phyloP scores from a whole-genome alignment of 23 tunicate species.

The Botrylloides violaceus region DNA sequence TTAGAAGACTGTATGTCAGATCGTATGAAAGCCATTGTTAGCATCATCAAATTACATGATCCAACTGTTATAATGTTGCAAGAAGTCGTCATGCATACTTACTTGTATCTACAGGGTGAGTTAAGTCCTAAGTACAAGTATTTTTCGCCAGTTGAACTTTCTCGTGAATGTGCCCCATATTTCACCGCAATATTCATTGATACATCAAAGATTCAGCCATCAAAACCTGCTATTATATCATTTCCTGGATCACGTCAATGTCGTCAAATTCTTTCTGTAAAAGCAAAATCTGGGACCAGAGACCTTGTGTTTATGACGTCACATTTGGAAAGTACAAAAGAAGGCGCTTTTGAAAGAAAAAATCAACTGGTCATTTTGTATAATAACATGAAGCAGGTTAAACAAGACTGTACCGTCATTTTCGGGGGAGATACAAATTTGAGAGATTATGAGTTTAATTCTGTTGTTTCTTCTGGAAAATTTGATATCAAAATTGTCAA shows the following conservation, averaged over 20 bases:
- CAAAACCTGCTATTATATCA: neutral
- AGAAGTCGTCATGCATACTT: constrained; percentile 25
- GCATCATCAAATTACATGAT: constrained; percentile 9
- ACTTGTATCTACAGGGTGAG: constrained; percentile 16
- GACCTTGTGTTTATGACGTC: constrained; percentile 32
- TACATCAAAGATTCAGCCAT: neutral
- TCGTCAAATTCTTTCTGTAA: neutral
- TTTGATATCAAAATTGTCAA: constrained; percentile 10
- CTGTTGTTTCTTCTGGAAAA: constrained; percentile 1
- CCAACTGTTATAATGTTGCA: constrained; percentile 50
- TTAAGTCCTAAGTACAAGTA: constrained; percentile 1
- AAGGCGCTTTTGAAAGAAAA: constrained; percentile 11
- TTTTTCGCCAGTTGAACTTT: constrained; percentile 3
- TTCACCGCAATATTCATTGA: constrained; percentile 17
- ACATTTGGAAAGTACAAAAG: constrained; percentile 29
- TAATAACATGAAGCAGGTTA: constrained; percentile 11
- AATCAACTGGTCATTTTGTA: constrained; percentile 21
- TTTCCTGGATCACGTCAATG: neutral
- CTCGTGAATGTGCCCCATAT: neutral
- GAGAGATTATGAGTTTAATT: constrained; percentile 22
- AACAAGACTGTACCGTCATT: constrained; percentile 17
- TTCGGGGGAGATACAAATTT: constrained; percentile 50
- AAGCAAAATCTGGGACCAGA: constrained; percentile 5
- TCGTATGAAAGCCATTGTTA: constrained; percentile 25
- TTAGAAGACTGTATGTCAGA: constrained; percentile 10